phyloP scores from a whole-genome alignment of 92 coral and sea anemone genomes.

The Zoanthus sansibaricus region DNA sequence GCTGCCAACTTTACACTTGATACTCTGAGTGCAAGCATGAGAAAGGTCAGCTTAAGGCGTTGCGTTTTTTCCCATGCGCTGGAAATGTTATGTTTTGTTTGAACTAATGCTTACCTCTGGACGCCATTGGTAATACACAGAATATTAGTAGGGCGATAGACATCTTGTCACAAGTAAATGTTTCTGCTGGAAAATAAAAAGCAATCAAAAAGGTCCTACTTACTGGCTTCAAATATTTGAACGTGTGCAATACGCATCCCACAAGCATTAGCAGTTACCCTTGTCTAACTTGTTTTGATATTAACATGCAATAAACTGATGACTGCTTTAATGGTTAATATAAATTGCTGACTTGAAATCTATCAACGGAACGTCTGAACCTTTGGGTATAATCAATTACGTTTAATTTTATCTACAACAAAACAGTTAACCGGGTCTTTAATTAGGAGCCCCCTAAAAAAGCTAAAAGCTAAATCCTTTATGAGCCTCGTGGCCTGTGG shows the following conservation, averaged over 20 bases:
- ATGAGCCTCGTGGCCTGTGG: too few species aligned
- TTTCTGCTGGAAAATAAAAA: not conserved
- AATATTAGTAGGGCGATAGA: not conserved
- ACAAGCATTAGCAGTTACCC: not conserved
- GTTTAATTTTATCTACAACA: too few species aligned
- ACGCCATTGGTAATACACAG: not conserved
- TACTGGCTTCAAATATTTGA: not conserved
- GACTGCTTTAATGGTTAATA: too few species aligned
- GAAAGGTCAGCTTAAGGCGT: not conserved
- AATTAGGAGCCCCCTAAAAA: too few species aligned
- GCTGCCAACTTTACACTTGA: too few species aligned
- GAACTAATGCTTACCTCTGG: not conserved
- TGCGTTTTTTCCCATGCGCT: not conserved
- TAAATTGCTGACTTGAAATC: too few species aligned
- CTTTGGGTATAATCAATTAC: too few species aligned
- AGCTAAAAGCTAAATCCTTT: too few species aligned
- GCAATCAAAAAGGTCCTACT: not conserved
- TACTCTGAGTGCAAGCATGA: not conserved
- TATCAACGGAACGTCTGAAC: too few species aligned
- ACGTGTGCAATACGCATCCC: not conserved
- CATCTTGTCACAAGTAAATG: not conserved
- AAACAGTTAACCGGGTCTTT: too few species aligned
- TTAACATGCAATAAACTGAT: too few species aligned
- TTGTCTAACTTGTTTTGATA: too few species aligned
- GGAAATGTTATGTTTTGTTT: not conserved